Conservation (phyloP, 2,888 invertebrate species). For the Drosophila hamatofila region DNA sequence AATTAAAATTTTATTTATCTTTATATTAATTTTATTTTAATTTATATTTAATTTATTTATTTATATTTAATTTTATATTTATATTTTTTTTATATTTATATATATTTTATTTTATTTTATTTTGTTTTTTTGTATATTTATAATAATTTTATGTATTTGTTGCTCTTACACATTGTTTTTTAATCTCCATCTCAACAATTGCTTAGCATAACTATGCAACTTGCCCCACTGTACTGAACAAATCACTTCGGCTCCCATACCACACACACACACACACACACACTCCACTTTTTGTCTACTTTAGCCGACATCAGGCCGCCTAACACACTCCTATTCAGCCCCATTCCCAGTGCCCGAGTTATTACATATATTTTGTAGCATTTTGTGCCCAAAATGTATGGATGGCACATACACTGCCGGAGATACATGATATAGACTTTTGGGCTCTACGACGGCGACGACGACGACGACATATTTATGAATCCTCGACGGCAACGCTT, state of each 20-base stretch:
- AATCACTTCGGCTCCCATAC: conserved; percentile 29
- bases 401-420: conserved; percentile 43
- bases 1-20: too few species aligned
- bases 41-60: too few species aligned
- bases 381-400: conserved; percentile 74
- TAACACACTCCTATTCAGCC: conserved; percentile 15
- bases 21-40: too few species aligned
- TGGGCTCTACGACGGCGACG: conserved; percentile 49
- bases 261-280: conserved; percentile 1
- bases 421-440: conserved; percentile 69
- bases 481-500: conserved; percentile 51
- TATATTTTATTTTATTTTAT: too few species aligned
- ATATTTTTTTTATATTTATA: too few species aligned
- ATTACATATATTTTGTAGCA: conserved; percentile 77
- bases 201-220: neutral
- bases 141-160: too few species aligned
- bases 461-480: conserved; percentile 76
- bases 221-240: conserved; percentile 40
- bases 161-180: neutral
- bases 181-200: neutral
- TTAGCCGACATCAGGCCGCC: conserved; percentile 31
- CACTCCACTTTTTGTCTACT: conserved; percentile 51
- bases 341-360: conserved; percentile 47
- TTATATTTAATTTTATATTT: too few species aligned
- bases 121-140: too few species aligned